These are phyloP conservation scores for Solenopsis fugax DNA, from an alignment of 1,140 invertebrate species.

Conservation along the genomic window DNA sequence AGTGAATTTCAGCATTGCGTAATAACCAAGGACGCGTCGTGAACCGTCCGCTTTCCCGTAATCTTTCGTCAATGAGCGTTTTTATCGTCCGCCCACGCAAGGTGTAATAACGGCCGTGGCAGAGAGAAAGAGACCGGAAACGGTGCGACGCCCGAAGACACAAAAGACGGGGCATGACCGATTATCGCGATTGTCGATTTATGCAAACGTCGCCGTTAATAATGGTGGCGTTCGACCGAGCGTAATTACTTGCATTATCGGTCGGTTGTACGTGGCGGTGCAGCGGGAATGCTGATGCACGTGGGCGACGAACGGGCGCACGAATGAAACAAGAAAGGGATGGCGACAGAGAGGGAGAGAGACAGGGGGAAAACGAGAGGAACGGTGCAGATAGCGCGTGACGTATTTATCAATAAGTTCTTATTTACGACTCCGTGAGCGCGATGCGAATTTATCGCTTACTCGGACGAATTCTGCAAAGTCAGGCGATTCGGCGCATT, in stretches of 20 bases:
- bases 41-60: constrained; percentile 22
- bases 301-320: constrained; percentile 65
- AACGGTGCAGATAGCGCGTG: constrained; percentile 10
- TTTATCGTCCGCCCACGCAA: constrained; percentile 21
- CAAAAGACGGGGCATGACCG: constrained; percentile 10
- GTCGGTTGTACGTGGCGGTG: constrained; percentile 46
- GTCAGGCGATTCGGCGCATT: constrained; percentile 8
- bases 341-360: neutral
- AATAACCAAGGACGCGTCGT: constrained; percentile 8
- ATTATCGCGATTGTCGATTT: constrained; percentile 72
- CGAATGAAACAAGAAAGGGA: constrained; percentile 9
- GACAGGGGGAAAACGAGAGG: neutral
- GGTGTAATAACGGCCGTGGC: constrained; percentile 18
- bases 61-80: constrained; percentile 26
- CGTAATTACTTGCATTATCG: constrained; percentile 77
- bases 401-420: constrained; percentile 67
- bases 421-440: constrained; percentile 58
- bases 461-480: constrained; percentile 4
- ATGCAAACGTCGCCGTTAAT: constrained; percentile 75
- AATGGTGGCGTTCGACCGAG: constrained; percentile 66
- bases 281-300: constrained; percentile 61
- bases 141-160: constrained; percentile 13
- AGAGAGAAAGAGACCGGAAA: constrained; percentile 9
- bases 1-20: constrained; percentile 7
- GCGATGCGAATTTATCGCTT: constrained; percentile 19